A percentile compares a stretch with the other conserved stretches of the same genome.
These are phyloP conservation scores for Gymnobelideus leadbeateri DNA, from an alignment of 2,113 vertebrate genomes.

Conservation along the genomic window DNA sequence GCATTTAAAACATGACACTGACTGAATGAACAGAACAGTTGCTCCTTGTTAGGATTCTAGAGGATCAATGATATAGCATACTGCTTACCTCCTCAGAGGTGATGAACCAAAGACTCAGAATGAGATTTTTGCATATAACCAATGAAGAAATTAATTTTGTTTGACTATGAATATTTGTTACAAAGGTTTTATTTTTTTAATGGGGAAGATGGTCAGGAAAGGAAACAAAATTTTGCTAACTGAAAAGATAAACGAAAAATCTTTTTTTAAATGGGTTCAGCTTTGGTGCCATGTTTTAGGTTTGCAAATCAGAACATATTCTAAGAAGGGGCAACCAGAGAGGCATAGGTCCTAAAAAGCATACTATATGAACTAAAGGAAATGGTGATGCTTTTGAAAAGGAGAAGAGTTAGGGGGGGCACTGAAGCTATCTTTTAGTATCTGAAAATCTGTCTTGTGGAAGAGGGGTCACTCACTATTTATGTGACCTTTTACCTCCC, in stretches of 20 bases:
- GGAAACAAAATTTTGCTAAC: background rate
- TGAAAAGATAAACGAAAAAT: background rate
- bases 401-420: background rate
- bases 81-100: background rate
- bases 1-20: background rate
- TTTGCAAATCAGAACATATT: background rate
- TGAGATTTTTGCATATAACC: background rate
- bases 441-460: background rate
- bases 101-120: background rate
- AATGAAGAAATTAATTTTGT: background rate
- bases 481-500: background rate
- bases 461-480: background rate
- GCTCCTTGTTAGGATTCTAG: background rate
- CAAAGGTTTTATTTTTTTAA: background rate
- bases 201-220: background rate
- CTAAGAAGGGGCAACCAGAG: background rate
- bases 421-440: background rate
- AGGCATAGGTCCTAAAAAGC: background rate
- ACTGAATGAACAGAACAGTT: background rate
- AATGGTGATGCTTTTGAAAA: background rate
- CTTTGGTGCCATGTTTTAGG: background rate
- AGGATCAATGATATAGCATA: background rate
- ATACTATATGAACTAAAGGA: background rate
- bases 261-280: background rate
- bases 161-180: background rate